A percentile compares a stretch with the other conserved stretches of the same genome.
Conservation (phyloP, 2,888 invertebrate species). For the Amphiduros pacificus region DNA sequence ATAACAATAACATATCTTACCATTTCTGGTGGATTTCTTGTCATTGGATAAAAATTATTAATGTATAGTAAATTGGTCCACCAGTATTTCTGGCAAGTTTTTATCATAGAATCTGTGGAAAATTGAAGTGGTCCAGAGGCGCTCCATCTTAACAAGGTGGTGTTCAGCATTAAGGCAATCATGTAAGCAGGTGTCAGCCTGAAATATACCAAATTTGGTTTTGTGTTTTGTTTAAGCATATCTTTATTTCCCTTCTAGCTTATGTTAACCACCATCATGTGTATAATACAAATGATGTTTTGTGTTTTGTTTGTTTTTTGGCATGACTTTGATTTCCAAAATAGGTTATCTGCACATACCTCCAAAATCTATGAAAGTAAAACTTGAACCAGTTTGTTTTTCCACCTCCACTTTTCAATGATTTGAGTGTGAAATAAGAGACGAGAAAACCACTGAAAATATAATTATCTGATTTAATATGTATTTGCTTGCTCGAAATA, state of each 20-base stretch:
- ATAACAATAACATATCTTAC: too few relatives aligned
- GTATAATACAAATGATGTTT: neutral
- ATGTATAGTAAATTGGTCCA: constrained; percentile 43
- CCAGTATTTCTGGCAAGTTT: constrained; percentile 35
- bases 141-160: constrained; percentile 37
- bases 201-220: too few relatives aligned
- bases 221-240: too few relatives aligned
- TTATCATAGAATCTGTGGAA: constrained; percentile 15
- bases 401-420: constrained; percentile 8
- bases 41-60: constrained; percentile 45
- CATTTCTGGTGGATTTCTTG: too few relatives aligned
- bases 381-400: constrained; percentile 23
- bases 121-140: constrained; percentile 35
- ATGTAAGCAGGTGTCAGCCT: constrained; percentile 43
- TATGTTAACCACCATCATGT: neutral
- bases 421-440: constrained; percentile 27
- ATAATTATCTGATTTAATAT: too few relatives aligned
- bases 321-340: too few relatives aligned
- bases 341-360: too few relatives aligned
- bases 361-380: constrained; percentile 41
- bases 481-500: too few relatives aligned
- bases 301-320: neutral
- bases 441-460: constrained; percentile 34
- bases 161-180: constrained; percentile 40
- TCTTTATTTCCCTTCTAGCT: too few relatives aligned